phyloP scores from a whole-genome alignment of 2,797 vertebrate genomes.

The Petrocephalus sullivani region DNA sequence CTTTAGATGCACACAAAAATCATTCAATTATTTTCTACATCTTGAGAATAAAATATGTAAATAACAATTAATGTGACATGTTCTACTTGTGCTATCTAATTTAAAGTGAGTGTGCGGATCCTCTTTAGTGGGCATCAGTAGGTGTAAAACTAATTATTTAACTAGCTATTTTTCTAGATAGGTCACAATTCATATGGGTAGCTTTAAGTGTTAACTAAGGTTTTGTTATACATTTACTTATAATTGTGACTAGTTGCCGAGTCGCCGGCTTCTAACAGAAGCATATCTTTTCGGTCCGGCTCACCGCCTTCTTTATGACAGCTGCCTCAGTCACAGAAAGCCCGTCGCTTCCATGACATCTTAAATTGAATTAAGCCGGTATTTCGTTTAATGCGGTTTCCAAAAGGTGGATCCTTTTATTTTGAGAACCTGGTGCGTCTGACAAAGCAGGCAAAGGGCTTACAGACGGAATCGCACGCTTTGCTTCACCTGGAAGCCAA shows the following conservation, averaged over 20 bases:
- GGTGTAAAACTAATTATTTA: not conserved
- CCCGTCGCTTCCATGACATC: not conserved
- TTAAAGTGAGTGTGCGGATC: not conserved
- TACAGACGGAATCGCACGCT: not conserved
- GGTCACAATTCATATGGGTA: not conserved
- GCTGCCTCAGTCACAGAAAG: not conserved
- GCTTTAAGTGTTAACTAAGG: not conserved
- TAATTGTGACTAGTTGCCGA: too few relatives aligned
- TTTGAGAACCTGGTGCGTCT: not conserved
- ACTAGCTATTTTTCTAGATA: not conserved
- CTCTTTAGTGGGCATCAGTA: not conserved
- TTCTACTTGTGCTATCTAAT: not conserved
- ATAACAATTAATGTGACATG: not conserved
- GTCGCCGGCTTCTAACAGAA: too few relatives aligned
- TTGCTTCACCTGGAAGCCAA: not conserved
- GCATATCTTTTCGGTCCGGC: not conserved
- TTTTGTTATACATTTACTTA: not conserved
- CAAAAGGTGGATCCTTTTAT: not conserved
- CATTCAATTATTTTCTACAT: too few relatives aligned
- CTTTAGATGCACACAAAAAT: too few relatives aligned
- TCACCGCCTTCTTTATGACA: not conserved
- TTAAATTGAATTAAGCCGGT: not conserved
- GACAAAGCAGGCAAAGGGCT: not conserved
- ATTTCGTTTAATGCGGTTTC: not conserved
- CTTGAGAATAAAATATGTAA: too few relatives aligned